Conservation (phyloP, 2,888 invertebrate species). For the Folsomia candida region DNA sequence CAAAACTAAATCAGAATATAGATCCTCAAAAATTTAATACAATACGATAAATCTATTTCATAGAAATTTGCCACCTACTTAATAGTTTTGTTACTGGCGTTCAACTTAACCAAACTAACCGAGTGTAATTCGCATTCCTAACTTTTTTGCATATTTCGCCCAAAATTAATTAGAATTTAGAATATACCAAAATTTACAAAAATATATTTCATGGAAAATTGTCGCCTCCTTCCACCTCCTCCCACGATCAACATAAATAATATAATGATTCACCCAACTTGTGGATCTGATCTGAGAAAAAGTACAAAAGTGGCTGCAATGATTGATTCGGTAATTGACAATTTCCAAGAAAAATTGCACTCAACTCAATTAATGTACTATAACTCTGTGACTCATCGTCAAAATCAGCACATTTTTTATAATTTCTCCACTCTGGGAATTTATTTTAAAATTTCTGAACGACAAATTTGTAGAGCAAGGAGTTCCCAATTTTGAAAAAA, state of each 20-base stretch:
- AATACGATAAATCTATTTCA: not conserved
- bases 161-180: too few species aligned
- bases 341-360: not conserved
- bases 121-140: not conserved
- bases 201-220: not conserved
- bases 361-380: too few species aligned
- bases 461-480: too few species aligned
- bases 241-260: too few species aligned
- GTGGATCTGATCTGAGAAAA: slow-evolving; percentile 21
- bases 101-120: not conserved
- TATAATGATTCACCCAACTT: slow-evolving; percentile 16
- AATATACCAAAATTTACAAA: not conserved
- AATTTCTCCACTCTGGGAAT: too few species aligned
- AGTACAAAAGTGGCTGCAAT: slow-evolving; percentile 27
- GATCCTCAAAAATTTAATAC: not conserved
- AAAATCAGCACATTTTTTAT: too few species aligned
- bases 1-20: too few species aligned
- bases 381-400: too few species aligned
- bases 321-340: slow-evolving; percentile 24
- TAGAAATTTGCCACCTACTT: not conserved
- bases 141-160: too few species aligned
- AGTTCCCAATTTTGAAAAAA: too few species aligned
- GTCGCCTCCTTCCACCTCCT: not conserved
- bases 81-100: too few species aligned
- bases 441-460: too few species aligned